Base-by-base conservation (phyloP, 2,113 vertebrate genomes). In the Monarcha castaneiventris region DNA sequence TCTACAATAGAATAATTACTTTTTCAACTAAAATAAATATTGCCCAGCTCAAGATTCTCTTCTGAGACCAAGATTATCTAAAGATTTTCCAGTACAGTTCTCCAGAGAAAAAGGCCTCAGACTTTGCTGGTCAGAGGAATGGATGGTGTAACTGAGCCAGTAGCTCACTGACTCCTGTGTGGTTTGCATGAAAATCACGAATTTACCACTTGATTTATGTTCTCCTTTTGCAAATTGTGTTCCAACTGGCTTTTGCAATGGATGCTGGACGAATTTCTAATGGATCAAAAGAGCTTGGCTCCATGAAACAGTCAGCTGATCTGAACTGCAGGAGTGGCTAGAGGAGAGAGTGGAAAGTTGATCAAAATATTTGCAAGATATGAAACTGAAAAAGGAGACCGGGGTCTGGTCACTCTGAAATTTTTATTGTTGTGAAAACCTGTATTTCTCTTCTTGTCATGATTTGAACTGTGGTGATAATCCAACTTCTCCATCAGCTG, bases 1-100 rank as follows among this genome's bases (percentile, higher is more conserved):
- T 58, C 37, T 84, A 71, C 90, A 92, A 58, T 85, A 97, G 96
- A 96, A 95, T 92, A 95, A 96, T 96, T 89, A 73, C n/a, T 81
- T 83, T 87, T 95, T 89, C 49, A 84, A 49, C 26, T 78, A 82
- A 89, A 92, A 94, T 84, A 84, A 90, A 82, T 79, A 87, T 62
- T 74, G 7, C 29, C 37, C 72, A 55, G 21, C 39, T 93, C 49
- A 92, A 39, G 22, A 63, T 58, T 16, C 20, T 91, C 56, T 71
- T 90, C 75, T 74, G 66, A 87, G 22, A 82, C 16, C 26, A 92
- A 74, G 41, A 73, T 69, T 55, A 72, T 84, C 35, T 55, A 67
- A 76, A 69, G 19, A 52, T 95, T 94, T 93, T 87, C 63, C 54
- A 64, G 19, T 44, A 30, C 14, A 69, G 23, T 33, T 87, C 25